A percentile compares a stretch with the other conserved stretches of the same genome.
Conservation (phyloP, 2,113 vertebrate genomes). For the Anarrhichthys ocellatus region DNA sequence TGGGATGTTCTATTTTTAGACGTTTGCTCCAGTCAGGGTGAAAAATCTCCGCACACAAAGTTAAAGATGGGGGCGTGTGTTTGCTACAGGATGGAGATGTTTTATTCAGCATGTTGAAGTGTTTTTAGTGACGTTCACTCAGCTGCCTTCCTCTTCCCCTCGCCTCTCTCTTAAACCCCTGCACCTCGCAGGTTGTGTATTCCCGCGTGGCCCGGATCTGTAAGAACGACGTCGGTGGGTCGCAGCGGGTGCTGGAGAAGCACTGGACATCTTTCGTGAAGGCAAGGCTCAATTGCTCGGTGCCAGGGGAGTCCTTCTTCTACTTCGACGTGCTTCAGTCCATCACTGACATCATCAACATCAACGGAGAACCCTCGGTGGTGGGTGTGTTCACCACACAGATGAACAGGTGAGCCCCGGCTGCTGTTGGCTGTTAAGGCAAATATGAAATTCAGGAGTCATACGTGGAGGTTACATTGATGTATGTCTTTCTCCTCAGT, state of each 20-base stretch:
- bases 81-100: constrained; percentile 68
- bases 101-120: constrained; percentile 77
- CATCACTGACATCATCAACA: constrained; percentile 94
- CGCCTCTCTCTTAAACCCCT: constrained; percentile 36
- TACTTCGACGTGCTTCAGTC: constrained; percentile 99
- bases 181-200: constrained; percentile 89
- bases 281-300: constrained; percentile 95
- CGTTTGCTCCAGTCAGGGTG: constrained; percentile 40
- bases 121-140: constrained; percentile 68
- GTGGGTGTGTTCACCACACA: constrained; percentile 98
- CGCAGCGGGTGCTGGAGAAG: constrained; percentile 97
- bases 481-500: constrained; percentile 74
- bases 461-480: neutral
- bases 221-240: constrained; percentile 97
- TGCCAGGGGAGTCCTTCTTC: constrained; percentile 98
- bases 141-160: constrained; percentile 39
- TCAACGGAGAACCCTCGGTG: constrained; percentile 91
- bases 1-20: constrained; percentile 1
- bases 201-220: constrained; percentile 98
- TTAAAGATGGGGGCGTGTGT: constrained; percentile 46
- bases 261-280: constrained; percentile 99
- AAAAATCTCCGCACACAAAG: constrained; percentile 38
- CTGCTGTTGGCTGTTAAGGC: neutral
- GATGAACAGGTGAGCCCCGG: constrained; percentile 92
- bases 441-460: neutral